Conservation (phyloP, 2,888 invertebrate genomes). For the Adelphocoris suturalis region DNA sequence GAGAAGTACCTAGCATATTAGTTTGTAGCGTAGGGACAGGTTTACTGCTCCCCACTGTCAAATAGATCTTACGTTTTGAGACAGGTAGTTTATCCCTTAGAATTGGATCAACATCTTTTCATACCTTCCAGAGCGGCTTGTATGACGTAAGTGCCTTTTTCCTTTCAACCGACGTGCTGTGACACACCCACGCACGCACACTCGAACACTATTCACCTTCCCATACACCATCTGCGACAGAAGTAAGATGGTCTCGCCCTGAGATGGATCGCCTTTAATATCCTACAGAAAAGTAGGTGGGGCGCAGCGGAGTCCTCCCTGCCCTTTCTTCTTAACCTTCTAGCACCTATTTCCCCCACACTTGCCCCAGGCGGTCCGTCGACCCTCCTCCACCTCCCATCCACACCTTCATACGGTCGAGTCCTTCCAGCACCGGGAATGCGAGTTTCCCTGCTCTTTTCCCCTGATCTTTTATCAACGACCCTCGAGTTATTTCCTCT, state of each 20-base stretch:
- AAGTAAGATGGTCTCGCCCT: slow-evolving; percentile 16
- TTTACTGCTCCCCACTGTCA: neutral
- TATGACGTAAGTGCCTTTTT: neutral
- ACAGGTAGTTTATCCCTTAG: neutral
- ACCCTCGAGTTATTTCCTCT: slow-evolving; percentile 16
- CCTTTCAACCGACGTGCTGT: slow-evolving; percentile 8
- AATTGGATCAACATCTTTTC: slow-evolving; percentile 30
- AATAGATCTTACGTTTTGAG: neutral
- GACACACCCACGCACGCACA: neutral
- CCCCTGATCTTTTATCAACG: neutral
- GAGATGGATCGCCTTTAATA: slow-evolving; percentile 34
- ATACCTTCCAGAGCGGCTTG: neutral
- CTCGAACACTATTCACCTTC: neutral
- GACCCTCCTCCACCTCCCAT: neutral
- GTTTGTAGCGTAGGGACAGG: neutral
- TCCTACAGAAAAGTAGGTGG: neutral
- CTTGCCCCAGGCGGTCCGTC: neutral
- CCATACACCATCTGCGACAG: neutral
- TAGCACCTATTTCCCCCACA: too few relatives aligned
- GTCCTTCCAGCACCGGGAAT: neutral
- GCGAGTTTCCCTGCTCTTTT: neutral
- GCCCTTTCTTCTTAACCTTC: too few relatives aligned
- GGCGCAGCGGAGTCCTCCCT: neutral
- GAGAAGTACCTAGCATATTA: too few relatives aligned
- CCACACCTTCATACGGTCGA: neutral